These are phyloP conservation scores for Aromia moschata DNA, from an alignment of 2,888 invertebrate species.

Conservation along the genomic window DNA sequence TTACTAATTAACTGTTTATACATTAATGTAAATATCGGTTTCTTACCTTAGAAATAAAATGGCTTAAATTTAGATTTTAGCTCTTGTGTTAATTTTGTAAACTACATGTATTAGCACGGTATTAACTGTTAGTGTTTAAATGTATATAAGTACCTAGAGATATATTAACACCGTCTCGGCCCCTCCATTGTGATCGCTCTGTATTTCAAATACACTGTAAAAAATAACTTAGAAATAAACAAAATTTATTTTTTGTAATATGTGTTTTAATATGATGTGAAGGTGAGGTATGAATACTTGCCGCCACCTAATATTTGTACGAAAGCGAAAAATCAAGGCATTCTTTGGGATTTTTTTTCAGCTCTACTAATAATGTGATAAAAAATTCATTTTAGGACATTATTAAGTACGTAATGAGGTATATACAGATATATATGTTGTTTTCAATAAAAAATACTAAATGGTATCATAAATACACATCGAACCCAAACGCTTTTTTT, in stretches of 20 bases:
- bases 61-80: conserved; percentile 12
- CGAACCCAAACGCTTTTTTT: no score
- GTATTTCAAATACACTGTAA: conserved; percentile 21
- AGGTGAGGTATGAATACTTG: no score
- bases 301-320: no score
- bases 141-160: conserved; percentile 26
- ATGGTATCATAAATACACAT: no score
- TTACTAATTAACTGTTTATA: conserved; percentile 24
- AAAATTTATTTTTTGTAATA: conserved; percentile 26
- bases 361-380: no score
- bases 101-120: conserved; percentile 14
- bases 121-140: conserved; percentile 10
- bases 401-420: no score
- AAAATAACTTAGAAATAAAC: conserved; percentile 22
- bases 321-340: no score
- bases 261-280: no score
- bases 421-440: no score
- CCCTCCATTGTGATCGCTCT: conserved; percentile 22
- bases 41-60: conserved; percentile 13
- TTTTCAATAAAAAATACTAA: no score
- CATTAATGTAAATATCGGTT: conserved; percentile 23
- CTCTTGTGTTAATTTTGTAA: conserved; percentile 19
- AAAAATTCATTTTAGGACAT: no score
- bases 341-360: no score
- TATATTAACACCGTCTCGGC: conserved; percentile 20